These are phyloP conservation scores for Ispidina lecontei DNA, from an alignment of 2,797 vertebrate genomes.

Conservation along the genomic window DNA sequence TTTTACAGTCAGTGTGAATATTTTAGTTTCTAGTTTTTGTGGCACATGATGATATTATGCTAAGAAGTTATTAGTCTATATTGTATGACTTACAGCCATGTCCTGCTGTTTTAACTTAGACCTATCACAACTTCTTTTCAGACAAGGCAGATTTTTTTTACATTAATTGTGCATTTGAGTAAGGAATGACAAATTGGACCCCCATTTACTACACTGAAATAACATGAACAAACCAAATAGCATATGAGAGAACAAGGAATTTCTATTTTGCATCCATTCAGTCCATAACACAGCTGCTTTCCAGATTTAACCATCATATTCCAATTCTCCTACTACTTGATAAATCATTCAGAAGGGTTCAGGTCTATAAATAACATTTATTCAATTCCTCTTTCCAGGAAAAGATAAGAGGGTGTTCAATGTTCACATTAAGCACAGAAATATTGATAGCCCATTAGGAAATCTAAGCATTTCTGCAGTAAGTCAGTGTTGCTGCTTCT, in stretches of 20 bases:
- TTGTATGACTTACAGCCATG: not conserved
- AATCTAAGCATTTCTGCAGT: not conserved
- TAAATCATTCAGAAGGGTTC: conserved; percentile 22
- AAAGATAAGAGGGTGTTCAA: conserved; percentile 7
- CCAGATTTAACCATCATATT: conserved; percentile 24
- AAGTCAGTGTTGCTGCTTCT: not conserved
- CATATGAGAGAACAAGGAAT: not conserved
- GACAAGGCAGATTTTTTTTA: not conserved
- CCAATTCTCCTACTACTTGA: conserved; percentile 10
- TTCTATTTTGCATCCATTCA: conserved; percentile 32
- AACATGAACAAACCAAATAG: conserved; percentile 6
- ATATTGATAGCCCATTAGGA: not conserved
- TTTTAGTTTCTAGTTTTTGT: conserved; percentile 17
- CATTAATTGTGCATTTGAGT: not conserved
- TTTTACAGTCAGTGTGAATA: conserved; percentile 13
- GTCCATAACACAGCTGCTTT: conserved; percentile 32
- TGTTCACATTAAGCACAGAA: conserved; percentile 15
- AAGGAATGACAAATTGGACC: conserved; percentile 15
- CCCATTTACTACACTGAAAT: not conserved
- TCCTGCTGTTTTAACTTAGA: conserved; percentile 7
- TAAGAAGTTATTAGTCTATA: not conserved
- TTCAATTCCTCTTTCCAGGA: not conserved
- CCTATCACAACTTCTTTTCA: not conserved
- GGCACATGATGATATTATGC: not conserved
- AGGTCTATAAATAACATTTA: not conserved